Conservation (phyloP, 2,797 vertebrate species). For the Chaunax sp. region DNA sequence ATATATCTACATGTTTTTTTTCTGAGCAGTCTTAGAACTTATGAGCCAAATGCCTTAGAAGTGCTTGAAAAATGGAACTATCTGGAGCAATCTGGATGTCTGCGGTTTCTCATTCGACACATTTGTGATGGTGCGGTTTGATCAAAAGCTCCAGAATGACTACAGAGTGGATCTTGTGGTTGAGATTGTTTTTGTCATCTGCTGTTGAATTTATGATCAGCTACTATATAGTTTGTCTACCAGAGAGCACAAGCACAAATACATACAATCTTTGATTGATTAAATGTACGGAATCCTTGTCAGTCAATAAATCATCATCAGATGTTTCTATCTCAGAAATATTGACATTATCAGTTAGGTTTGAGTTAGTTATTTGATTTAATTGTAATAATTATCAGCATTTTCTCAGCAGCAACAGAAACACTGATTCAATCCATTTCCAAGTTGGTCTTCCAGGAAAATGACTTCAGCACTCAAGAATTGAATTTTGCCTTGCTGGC, state of each 20-base stretch:
- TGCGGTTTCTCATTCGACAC: too few species aligned
- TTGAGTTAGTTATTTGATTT: too few species aligned
- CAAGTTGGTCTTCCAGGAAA: slow-evolving; percentile 21
- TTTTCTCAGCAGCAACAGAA: background rate
- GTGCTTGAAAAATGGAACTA: too few species aligned
- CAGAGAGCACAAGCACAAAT: too few species aligned
- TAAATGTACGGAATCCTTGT: background rate
- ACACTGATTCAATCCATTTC: slow-evolving; percentile 1
- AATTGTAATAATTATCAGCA: background rate
- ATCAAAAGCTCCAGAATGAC: background rate
- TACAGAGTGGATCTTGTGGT: background rate
- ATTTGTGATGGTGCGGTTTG: background rate
- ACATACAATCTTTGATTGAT: background rate
- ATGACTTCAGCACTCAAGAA: slow-evolving; percentile 42
- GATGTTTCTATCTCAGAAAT: background rate
- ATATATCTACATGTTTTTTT: background rate
- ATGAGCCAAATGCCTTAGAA: too few species aligned
- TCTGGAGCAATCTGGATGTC: too few species aligned
- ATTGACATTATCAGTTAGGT: background rate
- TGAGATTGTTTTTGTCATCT: background rate
- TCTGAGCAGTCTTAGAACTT: background rate
- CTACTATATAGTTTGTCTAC: background rate
- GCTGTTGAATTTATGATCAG: background rate
- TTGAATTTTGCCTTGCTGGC: slow-evolving; percentile 43
- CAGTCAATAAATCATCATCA: background rate